A percentile compares a stretch with the other conserved stretches of the same genome.
These are phyloP conservation scores for Dione juno DNA, from an alignment of 2,888 invertebrate genomes.

Conservation along the genomic window DNA sequence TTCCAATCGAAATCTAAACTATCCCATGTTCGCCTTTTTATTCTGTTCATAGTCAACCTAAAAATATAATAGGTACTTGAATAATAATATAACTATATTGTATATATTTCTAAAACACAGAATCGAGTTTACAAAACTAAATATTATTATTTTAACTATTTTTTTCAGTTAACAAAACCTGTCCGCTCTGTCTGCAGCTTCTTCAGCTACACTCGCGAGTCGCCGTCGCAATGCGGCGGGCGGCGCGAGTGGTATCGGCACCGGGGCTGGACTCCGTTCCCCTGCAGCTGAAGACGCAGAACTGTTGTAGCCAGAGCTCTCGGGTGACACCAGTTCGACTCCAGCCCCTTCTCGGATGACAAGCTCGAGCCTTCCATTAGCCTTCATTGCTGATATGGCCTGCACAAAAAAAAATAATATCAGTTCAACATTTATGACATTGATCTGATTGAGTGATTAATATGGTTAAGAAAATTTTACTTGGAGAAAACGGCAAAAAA, in stretches of 20 bases:
- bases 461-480: no score
- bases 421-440: background rate
- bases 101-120: background rate
- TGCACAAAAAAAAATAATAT: slow-evolving; percentile 53
- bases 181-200: slow-evolving; percentile 85
- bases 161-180: slow-evolving; percentile 59
- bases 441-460: background rate
- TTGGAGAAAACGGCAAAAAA: no score
- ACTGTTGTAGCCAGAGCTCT: slow-evolving; percentile 92
- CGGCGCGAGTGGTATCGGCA: slow-evolving; percentile 63
- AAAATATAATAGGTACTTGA: slow-evolving; percentile 46
- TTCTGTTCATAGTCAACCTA: slow-evolving; percentile 73
- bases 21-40: slow-evolving; percentile 84
- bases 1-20: slow-evolving; percentile 84
- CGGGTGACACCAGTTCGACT: slow-evolving; percentile 90
- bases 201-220: slow-evolving; percentile 89
- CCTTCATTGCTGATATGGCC: slow-evolving; percentile 92
- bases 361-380: slow-evolving; percentile 89
- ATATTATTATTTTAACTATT: background rate
- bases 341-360: slow-evolving; percentile 90
- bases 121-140: background rate
- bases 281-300: slow-evolving; percentile 91
- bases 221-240: slow-evolving; percentile 87
- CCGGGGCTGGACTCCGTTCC: slow-evolving; percentile 86
- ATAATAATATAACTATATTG: background rate